Evolutionary conservation across 2,888 invertebrate species (phyloP), one percentile per base, ranked within the genome.

Genomic region (Eupeodes latifasciatus): DNA sequence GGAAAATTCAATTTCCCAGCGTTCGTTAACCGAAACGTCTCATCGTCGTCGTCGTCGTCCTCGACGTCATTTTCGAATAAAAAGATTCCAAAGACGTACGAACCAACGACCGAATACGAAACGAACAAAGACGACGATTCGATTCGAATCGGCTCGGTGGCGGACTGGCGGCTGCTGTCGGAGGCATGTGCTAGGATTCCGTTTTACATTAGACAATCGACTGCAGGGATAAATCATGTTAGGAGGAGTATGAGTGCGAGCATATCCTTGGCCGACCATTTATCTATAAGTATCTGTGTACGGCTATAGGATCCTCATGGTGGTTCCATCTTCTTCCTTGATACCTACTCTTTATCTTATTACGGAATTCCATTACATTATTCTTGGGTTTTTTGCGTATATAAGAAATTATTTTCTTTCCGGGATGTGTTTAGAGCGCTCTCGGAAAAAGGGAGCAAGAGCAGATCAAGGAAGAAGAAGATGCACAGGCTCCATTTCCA

Each of bases 1-100:
- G 62, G 87, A 77, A 87, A 87, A 87, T 87, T 87, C 76, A 87
- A 87, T 87, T 87, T 87, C 76, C 86, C 75, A 51, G 44, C 71
- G 79, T 80, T 78, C 62, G 53, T 72, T 72, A 51, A 59, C 51
- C 71, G 44, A 16, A 40, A 47, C 49, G 64, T 64, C 53, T 27
- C 27, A 27, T 27, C n/a, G 19, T 55, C 55, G 19, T 55, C 14
- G 16, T 27, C 27, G 55, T 16, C 55, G 16, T 55, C 55, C 7
- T 55, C 14, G 16, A 3, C 27, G 55, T 16, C 55, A 6, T 55
- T 3, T 69, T 49, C 53, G 27, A 64, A 44, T 40, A 69, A 19
- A 51, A 44, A 51, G 62, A 71, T 40, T 19, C 14, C 69, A 11
- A 34, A 12, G n/a, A 53, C 40, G 61, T 57, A 49, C 47, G 66